These are phyloP conservation scores for Clarias fuscus DNA, from an alignment of 2,797 vertebrate species.

Conservation along the genomic window DNA sequence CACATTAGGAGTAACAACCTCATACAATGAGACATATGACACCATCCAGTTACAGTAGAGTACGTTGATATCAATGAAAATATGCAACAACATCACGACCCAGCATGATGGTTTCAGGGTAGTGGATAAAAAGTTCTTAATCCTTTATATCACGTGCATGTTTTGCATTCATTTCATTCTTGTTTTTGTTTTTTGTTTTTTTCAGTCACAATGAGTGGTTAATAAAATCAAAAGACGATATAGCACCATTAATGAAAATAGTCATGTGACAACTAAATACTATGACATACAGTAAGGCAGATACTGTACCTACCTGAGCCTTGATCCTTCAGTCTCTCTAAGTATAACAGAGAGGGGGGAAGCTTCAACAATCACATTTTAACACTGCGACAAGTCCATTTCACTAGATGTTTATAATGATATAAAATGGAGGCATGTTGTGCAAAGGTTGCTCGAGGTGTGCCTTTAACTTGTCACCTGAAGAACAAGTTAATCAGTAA, in stretches of 20 bases:
- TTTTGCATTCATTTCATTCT: background rate
- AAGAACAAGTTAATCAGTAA: slow-evolving; percentile 76
- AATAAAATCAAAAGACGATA: background rate
- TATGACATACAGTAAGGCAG: background rate
- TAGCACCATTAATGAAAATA: background rate
- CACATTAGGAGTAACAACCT: slow-evolving; percentile 20
- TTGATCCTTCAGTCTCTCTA: slow-evolving; percentile 15
- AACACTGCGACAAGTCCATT: slow-evolving; percentile 8
- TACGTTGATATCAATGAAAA: background rate
- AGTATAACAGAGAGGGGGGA: background rate
- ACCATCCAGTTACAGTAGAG: background rate
- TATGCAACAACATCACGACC: background rate
- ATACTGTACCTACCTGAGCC: slow-evolving; percentile 33
- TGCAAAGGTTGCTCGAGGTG: slow-evolving; percentile 74
- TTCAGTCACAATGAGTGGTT: background rate
- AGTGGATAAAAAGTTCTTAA: background rate
- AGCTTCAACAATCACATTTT: slow-evolving; percentile 50
- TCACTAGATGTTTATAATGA: slow-evolving; percentile 44
- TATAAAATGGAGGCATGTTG: slow-evolving; percentile 65
- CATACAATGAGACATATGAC: background rate
- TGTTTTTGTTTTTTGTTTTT: background rate
- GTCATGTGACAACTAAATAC: background rate
- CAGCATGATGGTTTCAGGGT: background rate
- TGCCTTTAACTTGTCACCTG: slow-evolving; percentile 61
- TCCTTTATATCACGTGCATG: background rate